These are phyloP conservation scores for Dynastes grantii DNA, from an alignment of 2,888 invertebrate species.

Conservation along the genomic window DNA sequence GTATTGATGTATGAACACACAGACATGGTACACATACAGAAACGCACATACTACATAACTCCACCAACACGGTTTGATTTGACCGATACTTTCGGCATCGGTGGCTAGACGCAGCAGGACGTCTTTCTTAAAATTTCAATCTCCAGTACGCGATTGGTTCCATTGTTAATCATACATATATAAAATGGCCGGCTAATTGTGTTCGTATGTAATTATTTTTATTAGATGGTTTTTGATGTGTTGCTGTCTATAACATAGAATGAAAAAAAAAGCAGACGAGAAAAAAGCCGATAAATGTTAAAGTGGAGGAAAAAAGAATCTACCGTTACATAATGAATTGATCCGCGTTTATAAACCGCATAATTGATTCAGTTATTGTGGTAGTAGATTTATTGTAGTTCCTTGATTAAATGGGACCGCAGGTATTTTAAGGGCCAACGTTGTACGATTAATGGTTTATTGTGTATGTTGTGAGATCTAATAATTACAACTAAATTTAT, in stretches of 20 bases:
- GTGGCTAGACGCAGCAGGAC: conserved; percentile 52
- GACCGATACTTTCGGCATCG: conserved; percentile 49
- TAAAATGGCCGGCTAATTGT: conserved; percentile 57
- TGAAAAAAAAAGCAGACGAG: not conserved
- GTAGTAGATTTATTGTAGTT: too few species aligned
- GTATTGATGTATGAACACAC: conserved; percentile 1
- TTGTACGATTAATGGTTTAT: too few species aligned
- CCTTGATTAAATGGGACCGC: too few species aligned
- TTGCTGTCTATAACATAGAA: conserved; percentile 11
- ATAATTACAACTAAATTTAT: too few species aligned
- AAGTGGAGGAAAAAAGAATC: conserved; percentile 7
- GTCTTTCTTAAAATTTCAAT: conserved; percentile 52
- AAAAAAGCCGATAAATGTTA: conserved; percentile 10
- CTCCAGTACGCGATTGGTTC: conserved; percentile 55
- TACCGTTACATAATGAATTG: conserved; percentile 4
- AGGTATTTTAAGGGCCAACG: too few species aligned
- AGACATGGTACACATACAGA: not conserved
- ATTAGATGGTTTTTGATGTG: conserved; percentile 32
- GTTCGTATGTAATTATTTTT: conserved; percentile 43
- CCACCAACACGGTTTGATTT: conserved; percentile 34
- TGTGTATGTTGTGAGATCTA: too few species aligned
- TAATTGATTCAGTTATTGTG: conserved; percentile 4
- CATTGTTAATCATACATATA: conserved; percentile 55
- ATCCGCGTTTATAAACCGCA: not conserved
- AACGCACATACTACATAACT: conserved; percentile 24